Evolutionary conservation across 2,113 vertebrate species (phyloP), one percentile per base, ranked within the genome.

Genomic region (Sardina pilchardus): DNA sequence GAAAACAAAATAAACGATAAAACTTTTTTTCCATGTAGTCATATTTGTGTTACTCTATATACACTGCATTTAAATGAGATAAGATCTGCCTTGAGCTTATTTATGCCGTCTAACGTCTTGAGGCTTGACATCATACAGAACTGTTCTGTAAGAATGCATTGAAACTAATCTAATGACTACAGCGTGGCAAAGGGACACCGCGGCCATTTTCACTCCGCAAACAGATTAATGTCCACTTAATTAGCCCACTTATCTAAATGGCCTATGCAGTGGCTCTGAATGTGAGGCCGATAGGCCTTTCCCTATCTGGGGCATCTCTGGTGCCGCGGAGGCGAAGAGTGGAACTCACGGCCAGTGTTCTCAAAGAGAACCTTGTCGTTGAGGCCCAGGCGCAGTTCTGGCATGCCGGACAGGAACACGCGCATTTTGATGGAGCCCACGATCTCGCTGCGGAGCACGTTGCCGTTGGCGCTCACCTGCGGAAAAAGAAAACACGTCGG

Each of bases 321-420:
- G 7, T 8, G 12, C 30, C n/a, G 24, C 19, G 42, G 4, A 59
- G 53, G 53, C 4, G 53, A 59, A 59, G 19, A 59, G 53, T 19
- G 75, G 53, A 88, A 98, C 98, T 99, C 94, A 99, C 98, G 96
- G 93, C 98, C 98, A 19, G 98, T 99, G 82, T 99, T 99, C 89
- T 99, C 98, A 59, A 99, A 99, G 89, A 99, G 95, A 84, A 99
- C 98, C 94, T 99, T 99, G 94, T 99, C 98, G 0, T 99, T 99
- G 16, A 99, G 93, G 0, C 98, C 98, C 0, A 99, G 94, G 30
- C 98, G 97, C 88, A 99, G 90, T 90, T 99, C 98, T 0, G 98
- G 98, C 98, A 99, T 99, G 36, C 98, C 98, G 0, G 98, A 99
- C 10, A 99, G 96, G 92, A 99, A 99, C 0, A 99, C 98, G 0